These are phyloP conservation scores for Cheirogaleus major DNA, from an alignment of 2,797 vertebrate species.

Conservation along the genomic window DNA sequence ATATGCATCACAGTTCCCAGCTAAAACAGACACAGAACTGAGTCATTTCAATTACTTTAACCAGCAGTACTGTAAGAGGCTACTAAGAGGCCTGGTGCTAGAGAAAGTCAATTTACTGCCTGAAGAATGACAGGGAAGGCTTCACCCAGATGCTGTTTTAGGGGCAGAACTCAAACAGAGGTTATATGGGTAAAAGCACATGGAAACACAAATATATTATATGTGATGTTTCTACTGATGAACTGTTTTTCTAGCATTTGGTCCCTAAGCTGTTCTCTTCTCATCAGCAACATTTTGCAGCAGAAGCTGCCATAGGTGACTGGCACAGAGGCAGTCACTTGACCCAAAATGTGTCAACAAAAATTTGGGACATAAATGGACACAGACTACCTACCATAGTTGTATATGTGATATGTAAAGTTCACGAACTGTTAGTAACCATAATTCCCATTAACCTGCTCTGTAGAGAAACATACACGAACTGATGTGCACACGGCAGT, in stretches of 20 bases:
- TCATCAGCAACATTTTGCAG: background rate
- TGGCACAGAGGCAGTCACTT: background rate
- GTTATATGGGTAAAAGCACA: background rate
- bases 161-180: background rate
- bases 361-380: background rate
- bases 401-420: background rate
- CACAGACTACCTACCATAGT: background rate
- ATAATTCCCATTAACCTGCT: background rate
- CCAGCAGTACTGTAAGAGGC: background rate
- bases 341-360: background rate
- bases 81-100: background rate
- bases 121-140: background rate
- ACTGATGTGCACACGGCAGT: background rate
- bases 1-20: background rate
- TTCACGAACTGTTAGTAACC: background rate
- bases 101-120: background rate
- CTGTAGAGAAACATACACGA: background rate
- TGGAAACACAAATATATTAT: accelerated
- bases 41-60: background rate
- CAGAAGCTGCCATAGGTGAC: background rate
- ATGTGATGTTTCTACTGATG: background rate
- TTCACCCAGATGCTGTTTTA: background rate
- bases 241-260: background rate
- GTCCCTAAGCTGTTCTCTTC: background rate
- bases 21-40: background rate